Base-by-base conservation (phyloP, 2,888 invertebrate genomes). In the Drosophila histrio region DNA sequence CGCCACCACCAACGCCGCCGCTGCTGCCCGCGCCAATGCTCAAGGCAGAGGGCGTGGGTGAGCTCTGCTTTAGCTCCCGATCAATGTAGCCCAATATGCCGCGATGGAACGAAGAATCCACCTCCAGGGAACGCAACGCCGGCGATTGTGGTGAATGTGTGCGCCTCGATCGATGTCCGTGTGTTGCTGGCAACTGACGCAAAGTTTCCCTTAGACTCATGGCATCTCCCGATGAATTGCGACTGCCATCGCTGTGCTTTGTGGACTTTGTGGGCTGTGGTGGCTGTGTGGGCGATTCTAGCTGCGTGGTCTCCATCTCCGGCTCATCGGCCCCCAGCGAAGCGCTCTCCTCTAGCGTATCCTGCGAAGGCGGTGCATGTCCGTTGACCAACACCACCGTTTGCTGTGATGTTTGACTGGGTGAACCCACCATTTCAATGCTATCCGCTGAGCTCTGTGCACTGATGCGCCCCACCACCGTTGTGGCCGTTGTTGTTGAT, bases 81-180 rank as follows among this genome's bases (percentile, higher is more conserved):
- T 92, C 92, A 86, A 92, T 91, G 67, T 91, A 92, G 39, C 92
- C 91, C 44, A 92, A 72, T 19, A 92, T 92, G 61, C 92, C 92
- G 46, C 90, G 91, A 74, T 91, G 91, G 34, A 91, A 87, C 24
- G 90, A 89, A 8, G 89, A 87, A 21, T 91, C 89, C 26, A 83
- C 82, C 41, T 87, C 89, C 30, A 69, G 66, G 0, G 68, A 56
- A 13, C 75, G 77, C 49, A 69, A 19, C 9, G 73, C 74, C 24
- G 89, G 88, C 22, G 89, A 88, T 47, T 87, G 88, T 4, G 91
- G 91, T 7, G 90, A 88, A 28, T 88, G 88, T 2, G 82, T 89
- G 43, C 90, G 89, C 8, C 89, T 62, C 38, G 84, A 84, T 0
- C 89, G 84, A 59, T 88, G 80, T 3, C 75, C 71, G 38, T 89